These are phyloP conservation scores for Agapornis roseicollis DNA, from an alignment of 2,113 vertebrate species.

Conservation along the genomic window DNA sequence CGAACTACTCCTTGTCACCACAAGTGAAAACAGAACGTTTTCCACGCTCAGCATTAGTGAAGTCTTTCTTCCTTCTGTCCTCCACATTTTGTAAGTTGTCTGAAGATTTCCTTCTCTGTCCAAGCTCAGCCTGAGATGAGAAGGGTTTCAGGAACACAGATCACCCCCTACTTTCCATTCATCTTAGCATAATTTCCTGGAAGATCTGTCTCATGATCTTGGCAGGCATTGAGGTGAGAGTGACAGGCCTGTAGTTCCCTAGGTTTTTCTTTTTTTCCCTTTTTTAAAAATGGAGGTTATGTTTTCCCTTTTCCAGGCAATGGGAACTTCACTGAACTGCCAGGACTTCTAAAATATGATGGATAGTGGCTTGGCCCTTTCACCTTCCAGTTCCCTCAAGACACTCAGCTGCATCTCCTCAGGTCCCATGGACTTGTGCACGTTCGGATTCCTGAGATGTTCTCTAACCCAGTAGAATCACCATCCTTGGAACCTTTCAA, in stretches of 20 bases:
- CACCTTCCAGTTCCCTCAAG: not conserved
- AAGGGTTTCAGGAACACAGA: not conserved
- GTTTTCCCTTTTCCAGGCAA: not conserved
- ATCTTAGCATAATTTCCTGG: not conserved
- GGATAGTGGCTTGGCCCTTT: not conserved
- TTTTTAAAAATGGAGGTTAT: not conserved
- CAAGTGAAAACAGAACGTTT: not conserved
- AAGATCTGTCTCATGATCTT: not conserved
- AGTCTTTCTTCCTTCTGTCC: not conserved
- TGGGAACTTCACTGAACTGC: not conserved
- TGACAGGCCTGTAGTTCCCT: not conserved
- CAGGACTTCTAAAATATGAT: not conserved
- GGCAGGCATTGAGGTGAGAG: not conserved
- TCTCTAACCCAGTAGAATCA: not conserved
- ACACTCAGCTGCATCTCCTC: not conserved
- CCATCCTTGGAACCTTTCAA: not conserved
- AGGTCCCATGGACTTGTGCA: not conserved
- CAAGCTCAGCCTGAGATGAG: not conserved
- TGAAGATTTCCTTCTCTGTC: not conserved
- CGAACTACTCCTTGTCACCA: not conserved
- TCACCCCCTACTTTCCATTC: not conserved
- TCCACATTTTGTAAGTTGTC: not conserved
- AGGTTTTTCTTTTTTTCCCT: not conserved
- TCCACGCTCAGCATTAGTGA: fast-evolving
- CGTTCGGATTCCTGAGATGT: not conserved